Evolutionary conservation across 2,797 vertebrate species (phyloP), one percentile per base, ranked within the genome.

Genomic region (Podarcis lilfordi): DNA sequence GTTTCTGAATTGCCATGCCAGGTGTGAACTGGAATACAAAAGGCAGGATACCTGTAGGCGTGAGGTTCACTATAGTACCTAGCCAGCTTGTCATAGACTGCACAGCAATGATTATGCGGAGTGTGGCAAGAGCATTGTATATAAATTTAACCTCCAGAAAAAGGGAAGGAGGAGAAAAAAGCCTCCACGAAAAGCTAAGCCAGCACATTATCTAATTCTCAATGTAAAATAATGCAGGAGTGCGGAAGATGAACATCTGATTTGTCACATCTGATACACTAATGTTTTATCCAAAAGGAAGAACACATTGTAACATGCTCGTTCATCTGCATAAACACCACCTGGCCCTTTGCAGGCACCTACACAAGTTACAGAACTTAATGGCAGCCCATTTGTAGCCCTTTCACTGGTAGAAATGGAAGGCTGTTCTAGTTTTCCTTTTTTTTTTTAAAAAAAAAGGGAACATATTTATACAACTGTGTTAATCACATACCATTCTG

Each of bases 221-320:
- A 96, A 97, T 96, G 98, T 97, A 96, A 96, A 98, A 98, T 98
- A 97, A 97, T 97, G 97, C 97, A 97, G 97, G 95, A 97, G 97
- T 97, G 97, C 86, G 89, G 97, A 97, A 98, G 98, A 98, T 96
- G 98, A 98, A 98, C 98, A 99, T 99, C 98, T 98, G 98, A 99
- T 99, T 99, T 99, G 98, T 99, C 98, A 98, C 98, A 98, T 99
- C 98, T 98, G 98, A 99, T 98, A 98, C 97, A 93, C 98, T 99
- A 98, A 99, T 99, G 98, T 99, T 99, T 99, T 98, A 99, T 98
- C 98, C 98, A 99, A 98, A 98, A 99, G 98, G 98, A 99, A 98
- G 98, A 98, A 98, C 98, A 98, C 98, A 98, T 97, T 98, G 98
- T 98, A 98, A 98, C 98, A 98, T 97, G 98, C 98, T 99, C 98